These are phyloP conservation scores for Sebastolobus alascanus DNA, from an alignment of 2,797 vertebrate species.

Conservation along the genomic window DNA sequence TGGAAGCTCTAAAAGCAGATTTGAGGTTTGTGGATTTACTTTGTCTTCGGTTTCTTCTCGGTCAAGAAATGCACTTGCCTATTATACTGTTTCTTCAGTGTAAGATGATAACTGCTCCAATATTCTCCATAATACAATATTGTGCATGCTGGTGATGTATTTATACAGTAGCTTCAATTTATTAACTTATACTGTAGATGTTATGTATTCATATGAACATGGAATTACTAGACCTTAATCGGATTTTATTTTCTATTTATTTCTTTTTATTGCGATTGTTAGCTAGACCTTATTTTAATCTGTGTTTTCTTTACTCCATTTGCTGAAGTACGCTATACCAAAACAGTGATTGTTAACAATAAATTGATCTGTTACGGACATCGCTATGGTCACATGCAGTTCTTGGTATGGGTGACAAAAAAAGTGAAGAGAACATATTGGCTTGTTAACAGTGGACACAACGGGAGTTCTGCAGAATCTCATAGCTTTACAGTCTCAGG, in stretches of 20 bases:
- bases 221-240: slow-evolving; percentile 92
- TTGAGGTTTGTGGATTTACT: slow-evolving; percentile 89
- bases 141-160: slow-evolving; percentile 99
- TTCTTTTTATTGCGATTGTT: slow-evolving; percentile 87
- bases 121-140: slow-evolving; percentile 97
- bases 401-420: slow-evolving; percentile 80
- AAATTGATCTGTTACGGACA: slow-evolving; percentile 96
- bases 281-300: slow-evolving; percentile 85
- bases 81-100: slow-evolving; percentile 96
- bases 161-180: slow-evolving; percentile 99
- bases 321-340: slow-evolving; percentile 95
- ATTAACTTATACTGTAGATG: slow-evolving; percentile 99
- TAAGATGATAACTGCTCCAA: slow-evolving; percentile 95
- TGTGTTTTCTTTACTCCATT: slow-evolving; percentile 88
- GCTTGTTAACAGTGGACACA: slow-evolving; percentile 15
- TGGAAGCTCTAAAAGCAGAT: slow-evolving; percentile 89
- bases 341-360: slow-evolving; percentile 95
- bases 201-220: slow-evolving; percentile 99
- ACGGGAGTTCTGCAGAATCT: not conserved
- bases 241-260: slow-evolving; percentile 88
- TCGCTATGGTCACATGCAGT: slow-evolving; percentile 95
- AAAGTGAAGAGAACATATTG: slow-evolving; percentile 31
- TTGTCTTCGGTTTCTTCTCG: slow-evolving; percentile 85
- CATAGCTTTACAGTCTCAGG: not conserved
- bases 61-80: slow-evolving; percentile 95